phyloP scores from a whole-genome alignment of 1,140 invertebrate genomes.

The Drosophila seguyi region DNA sequence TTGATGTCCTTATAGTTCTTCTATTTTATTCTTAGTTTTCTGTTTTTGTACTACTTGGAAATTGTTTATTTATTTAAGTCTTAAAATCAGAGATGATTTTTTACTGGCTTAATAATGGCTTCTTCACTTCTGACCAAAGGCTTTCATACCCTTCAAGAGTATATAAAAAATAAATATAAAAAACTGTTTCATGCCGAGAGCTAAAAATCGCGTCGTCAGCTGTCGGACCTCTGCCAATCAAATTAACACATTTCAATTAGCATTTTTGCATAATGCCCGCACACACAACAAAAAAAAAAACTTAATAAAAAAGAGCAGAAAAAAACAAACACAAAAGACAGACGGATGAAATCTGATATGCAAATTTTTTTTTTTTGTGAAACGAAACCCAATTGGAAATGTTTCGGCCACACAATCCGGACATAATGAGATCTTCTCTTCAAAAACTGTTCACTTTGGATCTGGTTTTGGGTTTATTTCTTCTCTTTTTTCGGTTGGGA shows the following conservation, averaged over 20 bases:
- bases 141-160: background rate
- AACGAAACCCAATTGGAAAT: slow-evolving; percentile 50
- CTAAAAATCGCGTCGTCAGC: slow-evolving; percentile 46
- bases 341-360: slow-evolving; percentile 47
- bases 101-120: too few species aligned
- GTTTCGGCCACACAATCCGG: slow-evolving; percentile 45
- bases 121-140: too few species aligned
- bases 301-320: slow-evolving; percentile 2
- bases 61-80: too few species aligned
- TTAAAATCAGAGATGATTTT: too few species aligned
- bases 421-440: slow-evolving; percentile 38
- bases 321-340: slow-evolving; percentile 10
- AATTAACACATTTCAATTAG: slow-evolving; percentile 81
- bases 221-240: slow-evolving; percentile 70
- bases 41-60: too few species aligned
- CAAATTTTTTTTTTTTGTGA: slow-evolving; percentile 29
- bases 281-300: slow-evolving; percentile 25
- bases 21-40: too few species aligned
- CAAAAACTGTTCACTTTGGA: background rate
- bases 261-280: slow-evolving; percentile 64
- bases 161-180: background rate
- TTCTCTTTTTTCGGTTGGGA: background rate
- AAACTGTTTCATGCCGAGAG: slow-evolving; percentile 19
- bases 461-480: background rate
- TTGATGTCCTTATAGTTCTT: too few species aligned